Conservation (phyloP, 2,113 vertebrate genomes). For the Carettochelys insculpta region DNA sequence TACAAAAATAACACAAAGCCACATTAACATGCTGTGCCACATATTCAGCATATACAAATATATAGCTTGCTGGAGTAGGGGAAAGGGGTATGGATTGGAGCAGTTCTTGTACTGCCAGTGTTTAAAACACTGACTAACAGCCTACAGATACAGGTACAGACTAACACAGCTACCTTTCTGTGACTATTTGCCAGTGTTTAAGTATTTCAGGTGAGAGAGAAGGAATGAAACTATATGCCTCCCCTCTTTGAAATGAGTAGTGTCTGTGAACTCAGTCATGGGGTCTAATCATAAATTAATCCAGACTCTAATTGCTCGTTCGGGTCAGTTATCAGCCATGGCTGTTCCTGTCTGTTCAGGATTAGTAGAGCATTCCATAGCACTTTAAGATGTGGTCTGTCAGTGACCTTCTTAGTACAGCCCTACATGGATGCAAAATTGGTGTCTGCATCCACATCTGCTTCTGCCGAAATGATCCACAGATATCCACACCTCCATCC, state of each 20-base stretch:
- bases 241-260: not conserved
- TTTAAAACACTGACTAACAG: too few relatives aligned
- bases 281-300: constrained; percentile 13
- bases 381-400: constrained; percentile 1
- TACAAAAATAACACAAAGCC: too few relatives aligned
- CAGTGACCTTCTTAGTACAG: constrained; percentile 53
- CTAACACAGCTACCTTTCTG: too few relatives aligned
- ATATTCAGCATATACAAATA: too few relatives aligned
- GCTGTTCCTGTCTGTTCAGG: constrained; percentile 29
- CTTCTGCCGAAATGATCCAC: too few relatives aligned
- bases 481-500: too few relatives aligned
- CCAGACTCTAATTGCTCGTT: constrained; percentile 43
- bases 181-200: too few relatives aligned
- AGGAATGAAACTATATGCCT: not conserved
- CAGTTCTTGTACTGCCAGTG: not conserved
- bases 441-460: too few relatives aligned
- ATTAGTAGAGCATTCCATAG: constrained; percentile 24
- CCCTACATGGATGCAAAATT: too few relatives aligned
- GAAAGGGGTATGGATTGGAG: not conserved
- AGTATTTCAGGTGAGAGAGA: not conserved
- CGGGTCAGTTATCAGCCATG: not conserved
- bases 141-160: too few relatives aligned
- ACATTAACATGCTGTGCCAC: too few relatives aligned
- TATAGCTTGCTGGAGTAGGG: not conserved
- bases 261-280: not conserved